Evolutionary conservation across 2,888 invertebrate species (phyloP).

Genomic region (Mongoloraphidia duomilia): DNA sequence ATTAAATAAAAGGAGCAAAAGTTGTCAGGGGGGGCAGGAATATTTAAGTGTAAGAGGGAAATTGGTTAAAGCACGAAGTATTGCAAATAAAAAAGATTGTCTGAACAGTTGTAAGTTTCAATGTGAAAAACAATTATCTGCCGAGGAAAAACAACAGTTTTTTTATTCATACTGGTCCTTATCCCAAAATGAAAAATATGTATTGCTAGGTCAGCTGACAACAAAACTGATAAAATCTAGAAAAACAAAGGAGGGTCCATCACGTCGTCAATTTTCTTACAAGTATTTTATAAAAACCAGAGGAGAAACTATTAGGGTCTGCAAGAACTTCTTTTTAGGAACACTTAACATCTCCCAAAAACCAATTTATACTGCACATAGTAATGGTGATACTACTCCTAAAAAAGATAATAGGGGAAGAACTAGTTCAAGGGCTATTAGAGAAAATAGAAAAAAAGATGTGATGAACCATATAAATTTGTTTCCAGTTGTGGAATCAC

Average conservation of each 20-base stretch:
- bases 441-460: neutral
- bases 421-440: slow-evolving; percentile 2
- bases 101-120: slow-evolving; percentile 4
- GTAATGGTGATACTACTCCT: slow-evolving; percentile 1
- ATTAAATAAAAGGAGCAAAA: neutral
- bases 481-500: slow-evolving; percentile 9
- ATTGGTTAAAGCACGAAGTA: neutral
- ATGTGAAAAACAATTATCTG: slow-evolving; percentile 1
- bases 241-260: slow-evolving; percentile 1
- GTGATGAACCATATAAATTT: slow-evolving; percentile 10
- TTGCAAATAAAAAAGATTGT: slow-evolving; percentile 6
- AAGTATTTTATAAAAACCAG: slow-evolving; percentile 8
- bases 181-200: too few relatives aligned
- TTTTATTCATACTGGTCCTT: too few relatives aligned
- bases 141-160: neutral
- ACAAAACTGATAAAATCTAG: neutral
- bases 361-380: slow-evolving; percentile 6
- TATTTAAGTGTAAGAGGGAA: slow-evolving; percentile 4
- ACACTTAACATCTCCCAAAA: slow-evolving; percentile 9
- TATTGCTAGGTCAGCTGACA: too few relatives aligned
- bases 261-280: slow-evolving; percentile 6
- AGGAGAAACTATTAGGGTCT: slow-evolving; percentile 5
- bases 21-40: slow-evolving; percentile 1
- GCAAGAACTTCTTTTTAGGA: slow-evolving; percentile 8
- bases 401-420: neutral